Base-by-base conservation (phyloP, 2,113 vertebrate species). In the Ellobius talpinus region DNA sequence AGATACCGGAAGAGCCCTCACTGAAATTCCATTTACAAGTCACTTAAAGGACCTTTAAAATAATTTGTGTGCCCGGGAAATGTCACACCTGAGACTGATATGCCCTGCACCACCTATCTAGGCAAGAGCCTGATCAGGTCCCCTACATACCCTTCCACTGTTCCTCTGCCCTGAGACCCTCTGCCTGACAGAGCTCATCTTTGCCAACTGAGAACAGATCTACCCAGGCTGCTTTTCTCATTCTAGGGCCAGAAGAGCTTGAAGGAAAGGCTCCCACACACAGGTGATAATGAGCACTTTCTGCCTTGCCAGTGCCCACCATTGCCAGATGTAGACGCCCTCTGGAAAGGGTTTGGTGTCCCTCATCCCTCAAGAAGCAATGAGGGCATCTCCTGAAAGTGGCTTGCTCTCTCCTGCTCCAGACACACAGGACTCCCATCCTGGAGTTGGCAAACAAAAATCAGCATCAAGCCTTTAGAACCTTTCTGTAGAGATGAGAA, bases 401-500 rank as follows among this genome's bases (percentile, higher is more conserved):
- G 19, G 68, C 74, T 45, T 45, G 61, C 36, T 58, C 39, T 47
- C 12, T 93, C 66, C 65, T 66, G 63, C 87, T 95, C 84, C 73
- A 89, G 52, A 45, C 89, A 81, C 12, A 5, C 11, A 36, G 42
- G 77, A 84, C 50, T 97, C 78, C 68, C 7, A 74, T 94, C 70
- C 58, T 14, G 23, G 63, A 90, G 58, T 86, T 50, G 72, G 85
- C 90, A 97, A 98, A 97, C 96, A 98, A 96, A 96, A 96, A 96
- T 91, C 86, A 96, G 89, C 96, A 94, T 1, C 86, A 73, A n/a
- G 55, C 76, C 85, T 97, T 97, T 95, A 93, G 95, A 97, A 70
- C 70, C 36, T 14, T 63, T 82, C 88, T 88, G 77, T 66, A 76
- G 63, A 89, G 88, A 92, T 7, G 81, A 95, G 93, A 90, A 77